phyloP scores from a whole-genome alignment of 2,888 invertebrate species.

The Elysia crispata region DNA sequence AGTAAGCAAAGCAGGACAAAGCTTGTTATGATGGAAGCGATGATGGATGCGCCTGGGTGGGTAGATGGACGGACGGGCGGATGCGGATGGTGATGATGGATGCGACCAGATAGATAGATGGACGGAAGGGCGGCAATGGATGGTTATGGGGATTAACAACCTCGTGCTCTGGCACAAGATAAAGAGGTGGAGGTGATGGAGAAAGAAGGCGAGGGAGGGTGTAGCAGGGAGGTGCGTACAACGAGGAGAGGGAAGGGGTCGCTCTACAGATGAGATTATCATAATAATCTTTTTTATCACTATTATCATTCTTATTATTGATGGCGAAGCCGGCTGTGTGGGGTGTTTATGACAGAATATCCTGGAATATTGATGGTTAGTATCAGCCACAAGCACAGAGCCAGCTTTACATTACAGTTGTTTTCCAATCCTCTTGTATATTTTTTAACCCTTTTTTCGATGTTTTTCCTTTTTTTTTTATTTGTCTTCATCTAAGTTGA shows the following conservation, averaged over 20 bases:
- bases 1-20: background rate
- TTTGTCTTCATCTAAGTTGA: too few relatives aligned
- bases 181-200: background rate
- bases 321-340: too few relatives aligned
- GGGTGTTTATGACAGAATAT: too few relatives aligned
- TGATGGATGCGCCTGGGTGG: background rate
- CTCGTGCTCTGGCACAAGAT: too few relatives aligned
- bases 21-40: background rate
- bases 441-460: background rate
- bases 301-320: too few relatives aligned
- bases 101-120: constrained; percentile 4
- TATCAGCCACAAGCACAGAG: too few relatives aligned
- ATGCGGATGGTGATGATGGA: constrained; percentile 6
- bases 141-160: too few relatives aligned
- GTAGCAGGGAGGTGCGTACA: background rate
- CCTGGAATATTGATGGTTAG: too few relatives aligned
- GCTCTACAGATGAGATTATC: too few relatives aligned
- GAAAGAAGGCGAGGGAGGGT: background rate
- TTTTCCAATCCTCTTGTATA: background rate
- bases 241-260: too few relatives aligned
- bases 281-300: too few relatives aligned
- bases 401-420: too few relatives aligned
- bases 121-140: background rate
- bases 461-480: background rate
- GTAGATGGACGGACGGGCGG: background rate